Evolutionary conservation across 2,888 invertebrate genomes (phyloP), one percentile per base, ranked within the genome.

Genomic region (Morpho helenor): DNA sequence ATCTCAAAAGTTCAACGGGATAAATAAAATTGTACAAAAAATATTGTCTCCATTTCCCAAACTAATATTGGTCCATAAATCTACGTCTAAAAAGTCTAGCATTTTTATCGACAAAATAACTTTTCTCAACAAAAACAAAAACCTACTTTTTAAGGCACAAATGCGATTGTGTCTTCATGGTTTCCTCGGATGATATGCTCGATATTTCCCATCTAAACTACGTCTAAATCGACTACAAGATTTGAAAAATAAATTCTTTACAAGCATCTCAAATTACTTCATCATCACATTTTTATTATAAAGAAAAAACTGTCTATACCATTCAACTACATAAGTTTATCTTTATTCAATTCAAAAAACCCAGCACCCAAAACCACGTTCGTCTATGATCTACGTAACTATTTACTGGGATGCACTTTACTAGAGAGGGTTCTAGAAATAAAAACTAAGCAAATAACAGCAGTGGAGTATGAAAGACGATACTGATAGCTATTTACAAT

Each of bases 321-420:
- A 80, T 75, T 72, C 77, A 79, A 70, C 79, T 55, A 55, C 55
- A 39, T 55, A 79, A 82, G 66, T 58, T 65, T 31, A 31, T 31
- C 31, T 64, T 57, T 66, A 16, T 16, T 16, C 16, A 62, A 56
- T 65, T 63, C 65, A 74, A 76, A 49, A 71, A 80, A 81, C 83
- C 87, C 87, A 83, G 81, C 86, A 85, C 86, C 87, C 80, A 78
- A 79, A 80, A 54, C 78, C 78, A 78, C 72, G 67, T 69, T 57
- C 48, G 59, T 56, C 84, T 85, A 83, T 74, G 59, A 66, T 67
- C 86, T 86, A 87, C 80, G 71, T 73, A 68, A 69, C 82, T 86
- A 87, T 76, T 67, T 79, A 88, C 88, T 87, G 88, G 88, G 88
- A 89, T 89, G 88, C 88, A 89, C 88, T 87, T 77, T 79, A 80